Evolutionary conservation across 2,888 invertebrate species (phyloP), one percentile per base, ranked within the genome.

Genomic region (Pristionchus fissidentatus): DNA sequence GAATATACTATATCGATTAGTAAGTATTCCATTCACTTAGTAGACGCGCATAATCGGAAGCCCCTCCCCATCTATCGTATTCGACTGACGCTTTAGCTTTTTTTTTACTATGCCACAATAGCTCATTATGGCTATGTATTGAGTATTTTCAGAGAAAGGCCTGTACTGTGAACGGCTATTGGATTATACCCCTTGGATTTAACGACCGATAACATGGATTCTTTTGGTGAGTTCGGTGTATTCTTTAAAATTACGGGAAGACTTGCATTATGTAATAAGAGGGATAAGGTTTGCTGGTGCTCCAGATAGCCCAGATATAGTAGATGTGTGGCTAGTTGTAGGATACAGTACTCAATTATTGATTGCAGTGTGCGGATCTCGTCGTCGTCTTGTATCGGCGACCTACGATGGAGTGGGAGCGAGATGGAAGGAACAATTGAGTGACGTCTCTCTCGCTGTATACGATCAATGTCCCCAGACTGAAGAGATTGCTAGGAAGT

Each of bases 101-200:
- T 49, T 49, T 10, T 49, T 15, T n/a, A n/a, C n/a, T n/a, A n/a
- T n/a, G n/a, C n/a, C n/a, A 49, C 19, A 49, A 15, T 49, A 19
- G 19, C 19, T 10, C 10, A 19, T 49, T 15, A 49, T 73, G 8
- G 41, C 7, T 43, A 1, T 73, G 7, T 8, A 73, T 73, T 73
- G 73, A 49, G 10, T 49, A 19, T 49, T 15, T 49, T 49, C 43
- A 43, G 43, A 13, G 43, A 43, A 73, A 41, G 41, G 73, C 22
- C 73, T 43, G 73, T 41, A 43, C 73, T 38, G 73, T 73, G 13
- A 73, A 19, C 73, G 73, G 26, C 43, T 73, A 73, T 73, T 73
- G 73, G 73, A 73, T 73, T 73, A 73, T n/a, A 73, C 73, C 5
- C 73, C n/a, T 43, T 73, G 41, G 73, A 73, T 73, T 43, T 38